phyloP scores from a whole-genome alignment of 2,113 vertebrate genomes.

The Meriones unguiculatus region DNA sequence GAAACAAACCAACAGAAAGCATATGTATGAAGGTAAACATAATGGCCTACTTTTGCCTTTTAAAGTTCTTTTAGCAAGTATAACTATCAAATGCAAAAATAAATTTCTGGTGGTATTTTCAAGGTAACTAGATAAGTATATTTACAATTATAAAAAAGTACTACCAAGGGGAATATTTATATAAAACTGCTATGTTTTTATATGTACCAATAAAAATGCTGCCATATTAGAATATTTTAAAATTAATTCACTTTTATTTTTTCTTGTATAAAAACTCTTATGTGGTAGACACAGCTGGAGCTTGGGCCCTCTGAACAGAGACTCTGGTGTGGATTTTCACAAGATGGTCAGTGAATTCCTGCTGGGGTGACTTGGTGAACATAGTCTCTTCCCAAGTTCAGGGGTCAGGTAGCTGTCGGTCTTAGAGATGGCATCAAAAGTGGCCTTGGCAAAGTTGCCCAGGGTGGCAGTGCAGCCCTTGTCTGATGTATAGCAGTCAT shows the following conservation, averaged over 20 bases:
- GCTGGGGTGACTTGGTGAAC: no score
- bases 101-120: neutral
- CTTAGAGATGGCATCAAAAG: no score
- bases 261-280: no score
- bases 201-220: neutral
- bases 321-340: no score
- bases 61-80: neutral
- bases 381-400: no score
- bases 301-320: no score
- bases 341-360: no score
- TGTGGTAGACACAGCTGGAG: no score
- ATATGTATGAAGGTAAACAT: neutral
- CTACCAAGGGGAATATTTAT: neutral
- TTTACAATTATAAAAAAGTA: neutral
- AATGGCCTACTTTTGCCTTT: neutral
- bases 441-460: no score
- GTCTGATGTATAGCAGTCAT: no score
- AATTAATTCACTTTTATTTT: neutral
- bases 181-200: neutral
- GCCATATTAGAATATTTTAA: neutral
- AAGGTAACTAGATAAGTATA: neutral
- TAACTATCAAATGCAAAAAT: constrained; percentile 19
- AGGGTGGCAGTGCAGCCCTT: no score
- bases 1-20: constrained; percentile 1
- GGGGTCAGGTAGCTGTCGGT: no score